phyloP scores from a whole-genome alignment of 2,113 vertebrate species.

The Indicator maculatus region DNA sequence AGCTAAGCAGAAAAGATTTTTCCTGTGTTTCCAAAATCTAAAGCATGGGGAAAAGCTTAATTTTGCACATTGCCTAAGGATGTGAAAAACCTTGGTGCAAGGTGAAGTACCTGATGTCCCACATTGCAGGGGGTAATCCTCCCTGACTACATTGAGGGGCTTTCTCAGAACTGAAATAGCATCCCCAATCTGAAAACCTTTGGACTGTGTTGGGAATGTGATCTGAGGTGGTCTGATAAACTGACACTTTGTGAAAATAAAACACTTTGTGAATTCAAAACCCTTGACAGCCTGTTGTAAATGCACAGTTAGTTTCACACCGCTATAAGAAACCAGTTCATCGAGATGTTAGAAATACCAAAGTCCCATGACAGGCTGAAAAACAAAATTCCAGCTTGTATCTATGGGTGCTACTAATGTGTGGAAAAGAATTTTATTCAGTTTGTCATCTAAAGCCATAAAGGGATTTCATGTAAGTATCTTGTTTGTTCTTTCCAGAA shows the following conservation, averaged over 20 bases:
- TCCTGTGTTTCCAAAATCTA: neutral
- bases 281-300: neutral
- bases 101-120: neutral
- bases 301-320: neutral
- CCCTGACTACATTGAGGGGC: neutral
- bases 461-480: neutral
- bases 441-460: constrained; percentile 5
- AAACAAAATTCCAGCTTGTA: neutral
- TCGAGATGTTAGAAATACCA: neutral
- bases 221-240: neutral
- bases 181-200: neutral
- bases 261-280: neutral
- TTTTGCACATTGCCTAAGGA: neutral
- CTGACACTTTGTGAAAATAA: neutral
- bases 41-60: neutral
- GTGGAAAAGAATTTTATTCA: constrained; percentile 9
- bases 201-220: rapidly evolving
- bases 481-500: constrained; percentile 29
- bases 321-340: neutral
- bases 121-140: neutral
- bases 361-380: neutral
- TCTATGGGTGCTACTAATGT: constrained; percentile 9
- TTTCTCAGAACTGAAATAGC: neutral
- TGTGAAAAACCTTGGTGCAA: neutral
- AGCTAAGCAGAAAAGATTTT: neutral